Percentiles rank a stretch among this genome's conserved stretches.
Evolutionary conservation across 2,797 vertebrate genomes (phyloP).

Genomic region (Acrocephalus scirpaceus): DNA sequence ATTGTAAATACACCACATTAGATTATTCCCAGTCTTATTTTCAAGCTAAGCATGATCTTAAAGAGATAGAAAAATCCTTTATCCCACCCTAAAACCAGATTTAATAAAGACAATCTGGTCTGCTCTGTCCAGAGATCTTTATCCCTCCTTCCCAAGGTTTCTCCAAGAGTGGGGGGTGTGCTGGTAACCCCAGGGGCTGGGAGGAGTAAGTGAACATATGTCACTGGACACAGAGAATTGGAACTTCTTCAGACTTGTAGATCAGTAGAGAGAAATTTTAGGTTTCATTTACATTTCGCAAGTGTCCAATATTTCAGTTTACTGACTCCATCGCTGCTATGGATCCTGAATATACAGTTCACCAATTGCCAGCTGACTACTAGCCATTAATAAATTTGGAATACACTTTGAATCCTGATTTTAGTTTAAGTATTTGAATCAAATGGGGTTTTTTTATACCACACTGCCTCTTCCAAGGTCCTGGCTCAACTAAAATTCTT

Average conservation of each 20-base stretch:
- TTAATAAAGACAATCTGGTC: neutral
- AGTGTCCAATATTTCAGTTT: neutral
- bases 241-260: neutral
- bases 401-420: neutral
- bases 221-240: fast-evolving
- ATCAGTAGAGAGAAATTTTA: neutral
- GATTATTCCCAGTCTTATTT: neutral
- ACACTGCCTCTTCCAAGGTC: neutral
- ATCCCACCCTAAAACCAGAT: neutral
- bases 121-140: neutral
- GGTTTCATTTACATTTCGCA: neutral
- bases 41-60: neutral
- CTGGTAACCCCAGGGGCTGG: neutral
- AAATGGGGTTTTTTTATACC: neutral
- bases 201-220: fast-evolving
- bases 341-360: neutral
- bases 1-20: fast-evolving
- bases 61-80: neutral
- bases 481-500: neutral
- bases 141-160: neutral
- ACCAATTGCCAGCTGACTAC: neutral
- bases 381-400: neutral
- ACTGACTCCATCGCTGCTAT: neutral
- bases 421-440: neutral
- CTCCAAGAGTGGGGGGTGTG: fast-evolving